Evolutionary conservation across 2,888 invertebrate species (phyloP), one percentile per base, ranked within the genome.

Genomic region (Nomada ruficornis): DNA sequence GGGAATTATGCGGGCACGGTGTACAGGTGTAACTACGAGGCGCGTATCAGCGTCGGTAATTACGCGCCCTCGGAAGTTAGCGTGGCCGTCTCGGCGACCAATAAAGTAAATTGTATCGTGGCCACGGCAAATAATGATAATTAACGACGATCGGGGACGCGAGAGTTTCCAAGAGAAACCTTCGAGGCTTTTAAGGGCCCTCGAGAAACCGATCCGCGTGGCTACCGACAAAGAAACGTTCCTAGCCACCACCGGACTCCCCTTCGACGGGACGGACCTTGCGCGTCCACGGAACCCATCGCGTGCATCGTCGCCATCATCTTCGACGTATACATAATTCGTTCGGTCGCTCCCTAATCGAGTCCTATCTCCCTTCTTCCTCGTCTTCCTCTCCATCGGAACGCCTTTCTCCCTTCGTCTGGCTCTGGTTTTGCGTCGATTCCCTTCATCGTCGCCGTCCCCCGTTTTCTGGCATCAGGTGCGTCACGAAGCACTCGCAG

Each of bases 261-360:
- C 69, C 52, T 13, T 64, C 52, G 23, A 42, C 15, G 54, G 47
- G 57, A 63, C 54, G 64, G 79, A 71, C 67, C 59, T 68, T 52
- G 71, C 78, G 55, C 72, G 78, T 59, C 52, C 75, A 62, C 68
- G 69, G 80, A 79, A 71, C 77, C 73, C 85, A 88, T 88, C 88
- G 88, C 88, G 88, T 88, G 89, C 81, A 83, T 65, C 81, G 84
- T 88, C 86, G 87, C 81, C 84, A 88, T 88, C 88, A 88, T 88
- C 89, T 87, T 88, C 89, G 84, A 83, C 89, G 87, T 88, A 86
- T 88, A 88, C 88, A 88, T 88, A 88, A 88, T 88, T 88, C 87
- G 85, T 80, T 84, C 77, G 84, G 80, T 87, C 83, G 82, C 84
- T 87, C 88, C 88, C 88, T 88, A 88, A 88, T 88, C 87, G 83